phyloP scores from a whole-genome alignment of 2,113 vertebrate species.

The Pipa parva region DNA sequence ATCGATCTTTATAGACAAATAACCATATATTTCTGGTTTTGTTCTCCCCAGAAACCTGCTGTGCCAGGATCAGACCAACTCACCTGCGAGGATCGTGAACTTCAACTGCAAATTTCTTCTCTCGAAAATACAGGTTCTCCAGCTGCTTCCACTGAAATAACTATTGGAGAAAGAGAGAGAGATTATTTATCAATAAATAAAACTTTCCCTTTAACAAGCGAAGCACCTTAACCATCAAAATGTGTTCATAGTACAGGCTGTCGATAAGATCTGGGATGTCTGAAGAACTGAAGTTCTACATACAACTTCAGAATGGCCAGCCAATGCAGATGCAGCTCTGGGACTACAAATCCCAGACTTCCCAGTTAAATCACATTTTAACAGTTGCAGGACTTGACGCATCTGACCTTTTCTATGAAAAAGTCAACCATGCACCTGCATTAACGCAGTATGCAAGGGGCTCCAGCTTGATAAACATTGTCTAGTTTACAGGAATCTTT shows the following conservation, averaged over 20 bases:
- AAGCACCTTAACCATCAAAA: not conserved
- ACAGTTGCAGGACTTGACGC: too few species aligned
- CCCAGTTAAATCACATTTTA: too few species aligned
- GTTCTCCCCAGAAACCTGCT: not conserved
- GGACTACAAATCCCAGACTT: too few species aligned
- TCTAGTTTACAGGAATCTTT: too few species aligned
- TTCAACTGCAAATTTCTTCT: constrained; percentile 98
- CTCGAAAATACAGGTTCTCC: constrained; percentile 96
- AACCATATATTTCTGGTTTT: not conserved
- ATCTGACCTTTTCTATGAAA: too few species aligned
- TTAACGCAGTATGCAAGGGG: too few species aligned
- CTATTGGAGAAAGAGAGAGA: constrained; percentile 57
- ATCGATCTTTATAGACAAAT: not conserved
- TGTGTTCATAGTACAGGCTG: not conserved
- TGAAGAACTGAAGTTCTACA: not conserved
- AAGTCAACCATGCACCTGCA: too few species aligned
- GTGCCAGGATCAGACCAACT: constrained; percentile 43
- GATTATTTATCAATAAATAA: too few species aligned
- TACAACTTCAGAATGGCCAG: too few species aligned
- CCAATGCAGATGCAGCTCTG: too few species aligned
- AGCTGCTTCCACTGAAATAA: constrained; percentile 96
- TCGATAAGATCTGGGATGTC: too few species aligned
- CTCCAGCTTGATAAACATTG: too few species aligned
- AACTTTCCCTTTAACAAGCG: not conserved
- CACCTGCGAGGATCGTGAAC: constrained; percentile 92